These are phyloP conservation scores for Cynoglossus semilaevis DNA, from an alignment of 2,113 vertebrate genomes.

Conservation along the genomic window DNA sequence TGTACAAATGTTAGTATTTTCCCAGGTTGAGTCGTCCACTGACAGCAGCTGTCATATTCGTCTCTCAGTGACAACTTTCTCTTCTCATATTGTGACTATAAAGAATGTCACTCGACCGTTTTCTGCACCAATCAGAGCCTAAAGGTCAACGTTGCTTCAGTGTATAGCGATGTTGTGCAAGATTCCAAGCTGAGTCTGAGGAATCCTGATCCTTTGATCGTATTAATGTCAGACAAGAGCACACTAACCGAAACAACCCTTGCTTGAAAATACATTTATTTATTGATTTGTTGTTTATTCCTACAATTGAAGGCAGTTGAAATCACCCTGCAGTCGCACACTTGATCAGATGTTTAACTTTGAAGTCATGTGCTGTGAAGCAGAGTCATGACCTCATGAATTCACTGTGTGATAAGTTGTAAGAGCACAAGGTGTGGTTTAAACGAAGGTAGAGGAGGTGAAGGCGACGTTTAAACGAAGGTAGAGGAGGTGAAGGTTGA, in stretches of 20 bases:
- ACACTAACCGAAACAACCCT: too few relatives aligned
- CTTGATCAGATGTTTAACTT: neutral
- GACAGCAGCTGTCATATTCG: neutral
- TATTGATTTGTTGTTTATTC: too few relatives aligned
- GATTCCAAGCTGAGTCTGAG: neutral
- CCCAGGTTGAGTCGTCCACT: too few relatives aligned
- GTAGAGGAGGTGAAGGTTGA: too few relatives aligned
- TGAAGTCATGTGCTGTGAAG: neutral
- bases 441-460: too few relatives aligned
- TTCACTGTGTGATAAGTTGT: neutral
- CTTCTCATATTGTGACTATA: slow-evolving; percentile 1
- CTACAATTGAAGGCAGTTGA: too few relatives aligned
- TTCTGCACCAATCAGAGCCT: neutral
- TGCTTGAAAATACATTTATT: too few relatives aligned
- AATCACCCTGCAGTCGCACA: neutral
- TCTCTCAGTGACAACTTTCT: slow-evolving; percentile 2
- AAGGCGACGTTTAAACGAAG: neutral
- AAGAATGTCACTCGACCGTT: neutral
- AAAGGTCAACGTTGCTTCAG: neutral
- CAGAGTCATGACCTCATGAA: neutral
- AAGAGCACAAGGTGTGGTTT: slow-evolving; percentile 4
- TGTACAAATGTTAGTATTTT: too few relatives aligned
- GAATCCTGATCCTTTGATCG: too few relatives aligned
- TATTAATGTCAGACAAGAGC: too few relatives aligned
- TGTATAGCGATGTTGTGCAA: slow-evolving; percentile 4